Percentiles rank a stretch among this genome's conserved stretches.
These are phyloP conservation scores for Drosophila melanocephala DNA, from an alignment of 2,888 invertebrate species.

Conservation along the genomic window DNA sequence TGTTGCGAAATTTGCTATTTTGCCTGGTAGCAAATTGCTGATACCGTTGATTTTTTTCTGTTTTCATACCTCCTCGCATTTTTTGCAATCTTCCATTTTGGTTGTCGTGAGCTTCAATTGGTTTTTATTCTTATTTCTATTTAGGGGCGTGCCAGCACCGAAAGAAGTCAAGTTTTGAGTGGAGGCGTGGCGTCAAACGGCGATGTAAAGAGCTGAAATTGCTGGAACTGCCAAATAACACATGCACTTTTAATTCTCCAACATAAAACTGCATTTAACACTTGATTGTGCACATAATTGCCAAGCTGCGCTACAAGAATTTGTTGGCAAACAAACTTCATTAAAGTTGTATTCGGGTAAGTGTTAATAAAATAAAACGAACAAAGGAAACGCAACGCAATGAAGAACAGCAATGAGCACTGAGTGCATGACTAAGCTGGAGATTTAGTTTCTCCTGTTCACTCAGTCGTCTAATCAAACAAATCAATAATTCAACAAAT, in stretches of 20 bases:
- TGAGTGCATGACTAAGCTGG: slow-evolving; percentile 7
- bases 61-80: slow-evolving; percentile 20
- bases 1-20: slow-evolving; percentile 72
- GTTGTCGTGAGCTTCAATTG: slow-evolving; percentile 29
- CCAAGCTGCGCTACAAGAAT: slow-evolving; percentile 2
- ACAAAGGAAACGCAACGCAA: slow-evolving; percentile 1
- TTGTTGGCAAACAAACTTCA: slow-evolving; percentile 38
- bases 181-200: slow-evolving; percentile 4
- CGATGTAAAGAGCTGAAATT: slow-evolving; percentile 5
- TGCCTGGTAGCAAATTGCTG: slow-evolving; percentile 75
- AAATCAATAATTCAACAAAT: slow-evolving; percentile 77
- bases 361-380: slow-evolving; percentile 42
- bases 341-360: slow-evolving; percentile 52
- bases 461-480: slow-evolving; percentile 70
- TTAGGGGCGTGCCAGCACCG: slow-evolving; percentile 21
- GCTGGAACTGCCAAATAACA: slow-evolving; percentile 7
- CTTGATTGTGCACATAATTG: slow-evolving; percentile 60
- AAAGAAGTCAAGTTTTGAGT: slow-evolving; percentile 10
- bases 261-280: slow-evolving; percentile 61
- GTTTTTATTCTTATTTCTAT: slow-evolving; percentile 51
- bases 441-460: slow-evolving; percentile 11
- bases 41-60: slow-evolving; percentile 20
- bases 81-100: slow-evolving; percentile 45
- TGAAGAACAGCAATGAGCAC: neutral
- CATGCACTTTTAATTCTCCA: slow-evolving; percentile 36